Evolutionary conservation across 2,888 invertebrate species (phyloP).

Genomic region (Erebia palarica): DNA sequence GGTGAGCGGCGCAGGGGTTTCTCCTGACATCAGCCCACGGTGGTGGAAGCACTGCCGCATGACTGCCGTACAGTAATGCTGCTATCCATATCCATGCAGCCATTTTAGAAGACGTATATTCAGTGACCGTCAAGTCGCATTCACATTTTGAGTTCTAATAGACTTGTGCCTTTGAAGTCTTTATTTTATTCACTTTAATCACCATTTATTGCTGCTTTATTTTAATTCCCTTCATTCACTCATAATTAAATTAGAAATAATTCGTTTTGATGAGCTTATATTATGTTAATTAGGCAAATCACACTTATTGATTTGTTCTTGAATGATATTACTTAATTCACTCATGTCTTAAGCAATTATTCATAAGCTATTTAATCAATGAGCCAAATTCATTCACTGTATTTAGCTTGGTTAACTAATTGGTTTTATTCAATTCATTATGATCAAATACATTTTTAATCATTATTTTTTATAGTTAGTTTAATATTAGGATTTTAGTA

Average conservation of each 20-base stretch:
- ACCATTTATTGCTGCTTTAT: not conserved
- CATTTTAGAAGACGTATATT: slow-evolving; percentile 49
- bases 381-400: not conserved
- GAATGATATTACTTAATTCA: too few relatives aligned
- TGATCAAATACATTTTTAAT: not conserved
- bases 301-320: not conserved
- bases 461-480: too few relatives aligned
- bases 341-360: too few relatives aligned
- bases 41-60: slow-evolving; percentile 88
- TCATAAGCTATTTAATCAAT: too few relatives aligned
- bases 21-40: slow-evolving; percentile 92
- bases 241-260: too few relatives aligned
- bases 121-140: not conserved
- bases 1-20: slow-evolving; percentile 91
- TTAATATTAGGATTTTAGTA: too few relatives aligned
- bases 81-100: slow-evolving; percentile 69
- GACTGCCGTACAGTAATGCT: slow-evolving; percentile 70
- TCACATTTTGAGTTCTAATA: slow-evolving; percentile 19
- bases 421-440: not conserved
- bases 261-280: too few relatives aligned
- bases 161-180: not conserved
- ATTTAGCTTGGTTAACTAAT: not conserved
- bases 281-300: not conserved
- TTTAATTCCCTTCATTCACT: not conserved
- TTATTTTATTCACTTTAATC: not conserved